phyloP scores from a whole-genome alignment of 2,113 vertebrate species.

The Athene cunicularia region DNA sequence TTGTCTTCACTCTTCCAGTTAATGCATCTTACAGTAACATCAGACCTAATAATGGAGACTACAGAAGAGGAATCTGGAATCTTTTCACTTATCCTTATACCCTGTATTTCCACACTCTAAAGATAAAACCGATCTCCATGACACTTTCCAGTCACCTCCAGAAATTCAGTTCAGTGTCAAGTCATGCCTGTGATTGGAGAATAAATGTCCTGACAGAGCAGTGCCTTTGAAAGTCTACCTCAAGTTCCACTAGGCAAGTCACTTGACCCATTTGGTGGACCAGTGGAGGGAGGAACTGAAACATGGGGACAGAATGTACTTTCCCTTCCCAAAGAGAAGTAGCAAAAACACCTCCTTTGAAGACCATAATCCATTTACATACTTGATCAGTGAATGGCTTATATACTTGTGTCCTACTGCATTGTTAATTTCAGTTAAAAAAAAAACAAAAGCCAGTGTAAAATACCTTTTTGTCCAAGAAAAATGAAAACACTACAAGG shows the following conservation, averaged over 20 bases:
- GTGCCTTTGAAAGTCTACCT: not conserved
- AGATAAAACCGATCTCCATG: not conserved
- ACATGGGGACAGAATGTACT: not conserved
- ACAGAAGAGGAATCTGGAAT: not conserved
- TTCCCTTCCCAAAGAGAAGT: not conserved
- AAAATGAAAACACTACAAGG: not conserved
- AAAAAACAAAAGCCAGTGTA: not conserved
- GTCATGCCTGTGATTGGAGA: not conserved
- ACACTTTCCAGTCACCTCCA: not conserved
- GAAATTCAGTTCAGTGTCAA: not conserved
- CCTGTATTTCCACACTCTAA: not conserved
- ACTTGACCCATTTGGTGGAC: not conserved
- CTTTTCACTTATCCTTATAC: not conserved
- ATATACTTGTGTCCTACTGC: not conserved
- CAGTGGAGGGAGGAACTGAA: not conserved
- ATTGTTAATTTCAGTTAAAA: not conserved
- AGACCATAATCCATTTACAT: not conserved
- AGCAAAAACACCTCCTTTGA: not conserved
- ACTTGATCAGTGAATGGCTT: not conserved
- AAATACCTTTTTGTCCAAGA: not conserved
- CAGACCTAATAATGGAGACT: not conserved
- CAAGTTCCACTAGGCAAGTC: not conserved
- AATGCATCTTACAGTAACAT: not conserved
- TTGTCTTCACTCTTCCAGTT: not conserved
- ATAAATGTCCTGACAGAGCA: not conserved